These are phyloP conservation scores for Leptocoma aspasia DNA, from an alignment of 2,113 vertebrate genomes.

Conservation along the genomic window DNA sequence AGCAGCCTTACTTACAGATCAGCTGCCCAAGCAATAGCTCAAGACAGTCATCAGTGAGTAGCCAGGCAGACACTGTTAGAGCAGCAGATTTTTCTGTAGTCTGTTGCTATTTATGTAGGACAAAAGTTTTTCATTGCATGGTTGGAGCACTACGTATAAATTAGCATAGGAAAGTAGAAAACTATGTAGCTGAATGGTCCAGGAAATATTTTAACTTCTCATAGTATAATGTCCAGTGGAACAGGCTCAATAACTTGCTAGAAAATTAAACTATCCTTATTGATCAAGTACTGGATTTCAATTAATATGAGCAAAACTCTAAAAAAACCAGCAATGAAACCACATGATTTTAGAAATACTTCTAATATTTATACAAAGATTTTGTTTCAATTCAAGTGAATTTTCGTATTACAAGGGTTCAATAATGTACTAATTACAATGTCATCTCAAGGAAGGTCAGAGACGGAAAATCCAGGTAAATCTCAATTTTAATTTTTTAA, in stretches of 20 bases:
- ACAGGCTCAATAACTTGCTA: background rate
- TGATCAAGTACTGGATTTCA: background rate
- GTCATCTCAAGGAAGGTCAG: background rate
- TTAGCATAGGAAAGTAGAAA: background rate
- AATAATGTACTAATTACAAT: background rate
- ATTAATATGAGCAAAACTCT: background rate
- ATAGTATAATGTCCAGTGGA: background rate
- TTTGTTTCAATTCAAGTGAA: background rate
- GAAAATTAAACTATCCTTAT: background rate
- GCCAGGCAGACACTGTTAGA: background rate
- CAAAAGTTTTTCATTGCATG: background rate
- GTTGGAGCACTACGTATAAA: background rate
- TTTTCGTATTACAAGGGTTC: background rate
- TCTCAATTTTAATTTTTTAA: rapidly evolving
- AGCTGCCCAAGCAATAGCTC: background rate
- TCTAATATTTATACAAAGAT: background rate
- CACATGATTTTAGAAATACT: background rate
- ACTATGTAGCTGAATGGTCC: background rate
- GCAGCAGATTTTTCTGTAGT: background rate
- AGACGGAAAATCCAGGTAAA: background rate
- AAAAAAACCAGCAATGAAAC: rapidly evolving
- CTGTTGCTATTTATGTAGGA: background rate
- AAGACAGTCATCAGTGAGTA: background rate
- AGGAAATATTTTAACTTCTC: background rate
- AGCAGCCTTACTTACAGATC: background rate